Evolutionary conservation across 2,797 vertebrate species (phyloP).

Genomic region (Apodemus agrarius): DNA sequence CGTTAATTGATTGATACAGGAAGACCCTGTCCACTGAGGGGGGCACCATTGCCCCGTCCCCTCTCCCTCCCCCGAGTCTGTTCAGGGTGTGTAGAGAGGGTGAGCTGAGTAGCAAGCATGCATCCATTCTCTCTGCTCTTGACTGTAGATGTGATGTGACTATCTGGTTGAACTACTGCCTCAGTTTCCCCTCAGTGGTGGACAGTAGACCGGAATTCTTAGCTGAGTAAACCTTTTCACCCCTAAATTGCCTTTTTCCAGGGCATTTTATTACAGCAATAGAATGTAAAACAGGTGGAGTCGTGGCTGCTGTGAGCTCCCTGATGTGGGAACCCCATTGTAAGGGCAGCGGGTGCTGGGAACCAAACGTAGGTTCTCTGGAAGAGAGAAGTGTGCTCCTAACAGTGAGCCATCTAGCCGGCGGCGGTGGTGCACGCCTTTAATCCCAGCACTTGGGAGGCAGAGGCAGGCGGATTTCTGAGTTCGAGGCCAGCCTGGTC

Average conservation of each 20-base stretch:
- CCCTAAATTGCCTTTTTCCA: background rate
- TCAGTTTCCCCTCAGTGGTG: background rate
- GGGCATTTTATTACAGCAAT: background rate
- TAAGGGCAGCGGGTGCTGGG: background rate
- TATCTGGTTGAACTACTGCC: background rate
- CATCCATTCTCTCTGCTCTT: background rate
- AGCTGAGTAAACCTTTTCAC: background rate
- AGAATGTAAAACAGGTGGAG: background rate
- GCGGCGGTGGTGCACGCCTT: too few relatives aligned
- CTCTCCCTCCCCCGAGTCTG: background rate
- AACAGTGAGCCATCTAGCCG: background rate
- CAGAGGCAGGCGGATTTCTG: too few relatives aligned
- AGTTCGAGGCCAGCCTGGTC: too few relatives aligned
- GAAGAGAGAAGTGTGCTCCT: too few relatives aligned
- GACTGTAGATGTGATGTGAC: background rate
- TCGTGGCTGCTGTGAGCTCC: background rate
- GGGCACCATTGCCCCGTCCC: too few relatives aligned
- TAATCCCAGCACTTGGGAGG: too few relatives aligned
- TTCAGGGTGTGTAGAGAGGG: background rate
- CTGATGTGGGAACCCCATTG: background rate
- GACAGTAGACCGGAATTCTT: background rate
- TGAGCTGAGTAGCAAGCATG: background rate
- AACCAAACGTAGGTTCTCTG: background rate
- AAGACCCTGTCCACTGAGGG: background rate
- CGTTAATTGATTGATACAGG: background rate